These are phyloP conservation scores for Drosophila novamexicana DNA, from an alignment of 1,140 invertebrate species.

Conservation along the genomic window DNA sequence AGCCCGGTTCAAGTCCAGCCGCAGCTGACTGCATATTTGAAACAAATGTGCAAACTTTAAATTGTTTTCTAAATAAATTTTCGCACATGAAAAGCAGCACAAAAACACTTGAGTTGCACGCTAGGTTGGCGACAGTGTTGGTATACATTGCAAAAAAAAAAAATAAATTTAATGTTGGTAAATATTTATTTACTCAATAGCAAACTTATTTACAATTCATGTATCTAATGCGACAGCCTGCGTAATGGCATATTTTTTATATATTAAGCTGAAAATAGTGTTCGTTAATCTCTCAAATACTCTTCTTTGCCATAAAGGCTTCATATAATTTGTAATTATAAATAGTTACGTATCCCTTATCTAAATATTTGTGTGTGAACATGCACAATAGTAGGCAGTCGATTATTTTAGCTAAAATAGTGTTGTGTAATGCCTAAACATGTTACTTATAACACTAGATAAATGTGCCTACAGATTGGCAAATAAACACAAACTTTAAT, in stretches of 20 bases:
- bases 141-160: neutral
- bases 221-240: neutral
- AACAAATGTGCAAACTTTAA: constrained; percentile 82
- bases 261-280: neutral
- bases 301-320: neutral
- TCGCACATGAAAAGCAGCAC: constrained; percentile 10
- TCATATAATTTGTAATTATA: too few species aligned
- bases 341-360: too few species aligned
- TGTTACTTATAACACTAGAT: neutral
- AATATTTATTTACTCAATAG: neutral
- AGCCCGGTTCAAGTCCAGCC: constrained; percentile 56
- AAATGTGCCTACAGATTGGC: too few species aligned
- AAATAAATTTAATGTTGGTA: neutral
- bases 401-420: neutral
- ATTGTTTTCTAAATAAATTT: constrained; percentile 79
- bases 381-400: too few species aligned
- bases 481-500: neutral
- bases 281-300: neutral
- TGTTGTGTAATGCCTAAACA: neutral
- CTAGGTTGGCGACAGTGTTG: neutral
- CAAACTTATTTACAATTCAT: neutral
- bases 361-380: too few species aligned
- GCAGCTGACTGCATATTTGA: constrained; percentile 66
- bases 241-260: too few species aligned
- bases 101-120: constrained; percentile 1